These are phyloP conservation scores for Sylvia borin DNA, from an alignment of 2,797 vertebrate species.

Conservation along the genomic window DNA sequence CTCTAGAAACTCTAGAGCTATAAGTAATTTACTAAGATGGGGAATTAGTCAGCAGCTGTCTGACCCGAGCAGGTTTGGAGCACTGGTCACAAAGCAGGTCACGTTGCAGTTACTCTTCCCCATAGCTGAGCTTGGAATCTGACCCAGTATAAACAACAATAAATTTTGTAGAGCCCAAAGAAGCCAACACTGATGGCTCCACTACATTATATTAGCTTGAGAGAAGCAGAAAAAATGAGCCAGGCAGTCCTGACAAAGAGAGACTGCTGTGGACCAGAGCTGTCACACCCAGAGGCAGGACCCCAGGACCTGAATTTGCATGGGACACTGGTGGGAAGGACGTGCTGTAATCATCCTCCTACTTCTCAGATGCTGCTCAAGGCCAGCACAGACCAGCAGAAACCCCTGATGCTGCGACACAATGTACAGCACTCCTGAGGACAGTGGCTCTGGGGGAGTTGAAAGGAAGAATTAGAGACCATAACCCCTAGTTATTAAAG, in stretches of 20 bases:
- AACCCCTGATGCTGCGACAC: background rate
- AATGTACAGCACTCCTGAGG: background rate
- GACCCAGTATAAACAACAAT: constrained; percentile 40
- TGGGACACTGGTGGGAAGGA: background rate
- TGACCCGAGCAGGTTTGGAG: constrained; percentile 25
- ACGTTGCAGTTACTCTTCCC: background rate
- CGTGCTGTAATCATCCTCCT: background rate
- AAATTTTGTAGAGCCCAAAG: constrained; percentile 28
- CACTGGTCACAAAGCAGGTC: constrained; percentile 32
- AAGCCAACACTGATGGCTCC: background rate
- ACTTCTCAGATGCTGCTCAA: background rate
- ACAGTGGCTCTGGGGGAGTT: background rate
- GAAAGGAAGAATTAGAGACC: background rate
- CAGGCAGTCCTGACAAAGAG: background rate
- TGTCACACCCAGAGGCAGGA: background rate
- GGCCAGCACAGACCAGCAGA: background rate
- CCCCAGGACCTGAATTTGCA: background rate
- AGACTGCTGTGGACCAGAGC: background rate
- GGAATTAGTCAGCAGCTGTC: constrained; percentile 49
- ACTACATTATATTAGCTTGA: background rate
- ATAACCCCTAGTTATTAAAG: background rate
- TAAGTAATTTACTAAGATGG: constrained; percentile 23
- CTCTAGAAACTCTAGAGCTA: constrained; percentile 5
- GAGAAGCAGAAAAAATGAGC: background rate
- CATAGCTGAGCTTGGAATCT: constrained; percentile 16